Conservation (phyloP, 2,888 invertebrate species). For the Pogonocherus hispidulus region DNA sequence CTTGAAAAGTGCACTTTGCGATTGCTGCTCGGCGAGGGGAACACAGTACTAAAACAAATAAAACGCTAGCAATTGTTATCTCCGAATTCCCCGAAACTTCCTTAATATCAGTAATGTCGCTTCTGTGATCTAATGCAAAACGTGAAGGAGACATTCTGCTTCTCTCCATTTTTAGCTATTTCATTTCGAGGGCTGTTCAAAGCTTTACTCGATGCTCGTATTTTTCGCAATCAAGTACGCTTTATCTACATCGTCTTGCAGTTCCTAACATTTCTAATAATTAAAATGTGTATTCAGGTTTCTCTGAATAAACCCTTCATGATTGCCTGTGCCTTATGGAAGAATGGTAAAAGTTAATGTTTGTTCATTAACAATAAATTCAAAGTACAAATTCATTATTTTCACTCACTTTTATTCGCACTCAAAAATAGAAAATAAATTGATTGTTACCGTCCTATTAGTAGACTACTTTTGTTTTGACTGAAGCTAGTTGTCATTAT, state of each 20-base stretch:
- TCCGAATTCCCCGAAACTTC: constrained; percentile 7
- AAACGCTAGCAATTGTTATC: constrained; percentile 21
- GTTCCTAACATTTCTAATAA: neutral
- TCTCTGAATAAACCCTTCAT: neutral
- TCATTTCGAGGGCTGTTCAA: constrained; percentile 14
- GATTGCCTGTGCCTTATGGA: too few species aligned
- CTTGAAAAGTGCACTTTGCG: constrained; percentile 29
- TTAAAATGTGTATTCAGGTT: neutral
- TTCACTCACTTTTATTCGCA: too few species aligned
- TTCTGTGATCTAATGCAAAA: constrained; percentile 22
- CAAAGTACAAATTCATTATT: too few species aligned
- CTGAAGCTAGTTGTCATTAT: too few species aligned
- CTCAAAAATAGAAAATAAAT: too few species aligned
- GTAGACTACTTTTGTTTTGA: too few species aligned
- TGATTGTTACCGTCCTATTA: too few species aligned
- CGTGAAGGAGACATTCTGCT: constrained; percentile 9
- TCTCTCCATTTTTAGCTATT: neutral
- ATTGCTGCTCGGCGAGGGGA: neutral
- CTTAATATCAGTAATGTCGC: constrained; percentile 22
- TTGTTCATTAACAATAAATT: too few species aligned
- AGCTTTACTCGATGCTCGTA: neutral
- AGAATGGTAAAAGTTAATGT: too few species aligned
- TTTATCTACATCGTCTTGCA: neutral
- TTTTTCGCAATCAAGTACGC: neutral
- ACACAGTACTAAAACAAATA: constrained; percentile 28